Evolutionary conservation across 2,888 invertebrate genomes (phyloP), one percentile per base, ranked within the genome.

Genomic region (Drosophila atroscutellata): DNA sequence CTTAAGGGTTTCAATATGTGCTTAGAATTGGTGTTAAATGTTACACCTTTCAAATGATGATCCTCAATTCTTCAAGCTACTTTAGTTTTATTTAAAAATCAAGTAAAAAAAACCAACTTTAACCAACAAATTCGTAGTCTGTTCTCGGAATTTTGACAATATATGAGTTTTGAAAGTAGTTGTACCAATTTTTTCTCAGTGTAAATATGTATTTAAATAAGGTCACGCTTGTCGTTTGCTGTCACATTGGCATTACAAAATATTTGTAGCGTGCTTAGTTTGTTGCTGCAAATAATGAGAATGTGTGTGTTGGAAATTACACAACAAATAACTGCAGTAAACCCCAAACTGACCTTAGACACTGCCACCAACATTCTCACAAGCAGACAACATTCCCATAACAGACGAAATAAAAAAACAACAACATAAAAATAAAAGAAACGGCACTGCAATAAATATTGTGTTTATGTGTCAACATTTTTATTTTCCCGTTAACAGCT

Each of bases 281-380:
- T 86, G 74, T 49, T 59, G 60, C 86, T 86, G 75, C 72, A 75
- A 78, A 77, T 83, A 83, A 83, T 85, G 54, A 7, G 32, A 68
- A 47, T 47, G 42, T 45, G 42, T 45, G 51, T 68, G 32, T 65
- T 62, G 42, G 58, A 65, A 70, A 70, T 60, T 34, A 70, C 49
- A 47, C 34, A 66, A 60, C 28, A 39, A 52, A 61, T 30, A 78
- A 67, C 62, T 71, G 69, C 76, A 72, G 3, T 45, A 45, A 45
- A 8, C 63, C 63, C 39, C 51, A 52, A 78, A 77, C 77, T 77
- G 75, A 77, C 77, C 77, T 79, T 61, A 79, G 80, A 67, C 77
- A 79, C 75, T 56, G 57, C 13, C 7, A 20, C 15, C 39, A 51
- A n/a, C 37, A 42, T 24, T 45, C 45, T 15, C 24, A 62, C 32